phyloP scores from a whole-genome alignment of 2,797 vertebrate genomes.

The Clamator glandarius region DNA sequence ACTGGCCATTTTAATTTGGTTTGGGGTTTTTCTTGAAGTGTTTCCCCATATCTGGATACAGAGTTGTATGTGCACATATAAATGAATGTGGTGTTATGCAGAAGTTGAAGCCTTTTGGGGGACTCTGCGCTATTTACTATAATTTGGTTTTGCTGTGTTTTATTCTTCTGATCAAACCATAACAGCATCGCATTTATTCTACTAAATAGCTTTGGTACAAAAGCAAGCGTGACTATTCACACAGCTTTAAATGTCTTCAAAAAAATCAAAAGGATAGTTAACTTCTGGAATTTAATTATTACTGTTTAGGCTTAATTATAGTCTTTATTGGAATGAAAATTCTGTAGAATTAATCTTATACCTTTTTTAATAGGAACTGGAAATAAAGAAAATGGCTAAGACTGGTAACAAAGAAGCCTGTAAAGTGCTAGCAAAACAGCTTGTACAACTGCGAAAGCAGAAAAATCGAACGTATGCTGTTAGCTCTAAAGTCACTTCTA shows the following conservation, averaged over 20 bases:
- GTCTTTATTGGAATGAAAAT: not conserved
- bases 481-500: conserved; percentile 98
- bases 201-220: not conserved
- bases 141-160: not conserved
- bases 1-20: not conserved
- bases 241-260: not conserved
- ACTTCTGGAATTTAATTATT: not conserved
- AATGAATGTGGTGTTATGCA: not conserved
- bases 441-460: conserved; percentile 94
- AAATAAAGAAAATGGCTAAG: conserved; percentile 99
- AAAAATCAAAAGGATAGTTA: not conserved
- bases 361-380: conserved; percentile 85
- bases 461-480: conserved; percentile 96
- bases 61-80: not conserved
- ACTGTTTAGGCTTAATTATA: not conserved
- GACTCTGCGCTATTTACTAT: not conserved
- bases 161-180: not conserved
- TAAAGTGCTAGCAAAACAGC: conserved; percentile 94
- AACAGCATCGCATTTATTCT: not conserved
- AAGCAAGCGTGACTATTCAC: not conserved
- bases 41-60: not conserved
- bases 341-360: not conserved
- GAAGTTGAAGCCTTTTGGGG: not conserved
- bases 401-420: conserved; percentile 95
- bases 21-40: not conserved